A percentile compares a stretch with the other conserved stretches of the same genome.
These are phyloP conservation scores for Dolichoris vasculosae DNA, from an alignment of 1,140 invertebrate species.

Conservation along the genomic window DNA sequence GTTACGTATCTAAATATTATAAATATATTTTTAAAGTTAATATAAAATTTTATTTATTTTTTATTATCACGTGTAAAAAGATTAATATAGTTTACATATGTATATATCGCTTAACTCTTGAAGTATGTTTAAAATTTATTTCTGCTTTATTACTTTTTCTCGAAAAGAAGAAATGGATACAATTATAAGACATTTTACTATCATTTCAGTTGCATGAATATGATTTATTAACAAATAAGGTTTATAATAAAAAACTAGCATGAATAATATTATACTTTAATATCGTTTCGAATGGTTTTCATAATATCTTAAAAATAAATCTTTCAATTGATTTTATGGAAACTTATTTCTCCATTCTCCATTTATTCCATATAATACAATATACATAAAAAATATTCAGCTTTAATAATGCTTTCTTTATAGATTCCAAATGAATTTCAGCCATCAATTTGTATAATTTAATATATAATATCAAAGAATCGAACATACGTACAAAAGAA, in stretches of 20 bases:
- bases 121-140: conserved; percentile 19
- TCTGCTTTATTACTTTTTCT: background rate
- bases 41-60: background rate
- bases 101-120: background rate
- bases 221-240: conserved; percentile 40
- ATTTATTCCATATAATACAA: background rate
- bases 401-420: background rate
- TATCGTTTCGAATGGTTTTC: background rate
- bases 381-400: background rate
- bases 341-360: background rate
- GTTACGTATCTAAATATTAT: background rate
- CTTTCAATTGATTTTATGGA: conserved; percentile 19
- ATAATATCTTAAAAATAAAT: conserved; percentile 24
- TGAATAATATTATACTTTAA: conserved; percentile 23
- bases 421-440: background rate
- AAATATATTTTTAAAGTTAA: background rate
- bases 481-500: background rate
- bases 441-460: background rate
- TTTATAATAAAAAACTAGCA: conserved; percentile 10
- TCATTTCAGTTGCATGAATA: conserved; percentile 10
- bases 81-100: conserved; percentile 1
- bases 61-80: background rate
- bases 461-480: background rate
- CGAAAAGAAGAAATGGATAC: conserved; percentile 12
- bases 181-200: conserved; percentile 39